Conservation (phyloP, 2,888 invertebrate species). For the Hermodice carunculata region DNA sequence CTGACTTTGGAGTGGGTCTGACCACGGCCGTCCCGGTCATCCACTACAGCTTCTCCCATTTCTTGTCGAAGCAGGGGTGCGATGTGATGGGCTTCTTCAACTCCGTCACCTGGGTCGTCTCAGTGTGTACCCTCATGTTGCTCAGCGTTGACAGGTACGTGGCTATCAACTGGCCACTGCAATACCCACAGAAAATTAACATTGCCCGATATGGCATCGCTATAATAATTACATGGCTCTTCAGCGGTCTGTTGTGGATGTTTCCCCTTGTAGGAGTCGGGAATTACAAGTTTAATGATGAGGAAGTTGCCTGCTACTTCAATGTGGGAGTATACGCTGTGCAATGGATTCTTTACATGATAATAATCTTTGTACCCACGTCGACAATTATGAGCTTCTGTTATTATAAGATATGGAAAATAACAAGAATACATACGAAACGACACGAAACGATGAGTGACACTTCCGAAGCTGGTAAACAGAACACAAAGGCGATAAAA, state of each 20-base stretch:
- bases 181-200: not conserved
- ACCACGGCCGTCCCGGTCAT: not conserved
- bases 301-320: slow-evolving; percentile 10
- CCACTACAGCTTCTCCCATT: not conserved
- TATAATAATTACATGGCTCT: not conserved
- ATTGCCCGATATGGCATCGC: not conserved
- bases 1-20: not conserved
- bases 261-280: not conserved
- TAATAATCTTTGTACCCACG: not conserved
- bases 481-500: not conserved
- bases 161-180: not conserved
- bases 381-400: not conserved
- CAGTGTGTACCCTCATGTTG: not conserved
- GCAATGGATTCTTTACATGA: slow-evolving; percentile 1
- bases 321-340: not conserved
- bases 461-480: not conserved
- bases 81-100: slow-evolving; percentile 3
- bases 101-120: slow-evolving; percentile 2
- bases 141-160: slow-evolving; percentile 1
- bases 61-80: not conserved
- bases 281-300: not conserved
- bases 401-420: not conserved
- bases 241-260: not conserved
- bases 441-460: not conserved
- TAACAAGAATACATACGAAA: not conserved